Evolutionary conservation across 2,113 vertebrate genomes (phyloP), one percentile per base, ranked within the genome.

Genomic region (Chaetura pelagica): DNA sequence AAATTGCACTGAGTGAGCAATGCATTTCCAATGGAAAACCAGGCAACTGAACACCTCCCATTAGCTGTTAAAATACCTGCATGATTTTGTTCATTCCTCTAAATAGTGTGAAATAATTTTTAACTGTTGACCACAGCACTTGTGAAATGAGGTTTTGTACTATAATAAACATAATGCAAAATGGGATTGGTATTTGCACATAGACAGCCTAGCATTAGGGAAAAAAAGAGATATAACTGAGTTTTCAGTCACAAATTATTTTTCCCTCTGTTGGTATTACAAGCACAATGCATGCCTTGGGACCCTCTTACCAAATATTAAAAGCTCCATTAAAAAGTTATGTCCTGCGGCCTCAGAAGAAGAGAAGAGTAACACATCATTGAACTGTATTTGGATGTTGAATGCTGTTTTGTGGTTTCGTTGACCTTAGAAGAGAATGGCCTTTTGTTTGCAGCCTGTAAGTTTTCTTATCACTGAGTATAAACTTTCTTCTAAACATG

Each of bases 391-490:
- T 90, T 84, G 62, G 34, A 46, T 68, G 27, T 73, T 68, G 52
- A 87, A 81, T 68, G 74, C 77, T 78, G 24, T 27, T 92, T 78
- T 76, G 78, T 91, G 72, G 55, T 69, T 94, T 93, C 67, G 87
- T 77, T 96, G 94, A 89, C 91, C 82, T 94, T 88, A 92, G 42
- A 84, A 91, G 44, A 96, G 74, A 97, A 96, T 87, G 52, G 85
- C 32, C 87, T 94, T 96, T 97, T 97, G 90, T 96, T 91, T 90
- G 55, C 77, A 40, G 30, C 66, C 71, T 62, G 23, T 86, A 67
- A 66, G 29, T 89, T 95, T 94, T 94, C 82, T 93, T 96, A 89
- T 69, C 72, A 29, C 22, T 34, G 46, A 54, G 49, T 84, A n/a
- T 54, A 83, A 92, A 69, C 79, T 85, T 90, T 94, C 34, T 77